Base-by-base conservation (phyloP, 2,113 vertebrate genomes). In the Mesembrinibis cayennensis region DNA sequence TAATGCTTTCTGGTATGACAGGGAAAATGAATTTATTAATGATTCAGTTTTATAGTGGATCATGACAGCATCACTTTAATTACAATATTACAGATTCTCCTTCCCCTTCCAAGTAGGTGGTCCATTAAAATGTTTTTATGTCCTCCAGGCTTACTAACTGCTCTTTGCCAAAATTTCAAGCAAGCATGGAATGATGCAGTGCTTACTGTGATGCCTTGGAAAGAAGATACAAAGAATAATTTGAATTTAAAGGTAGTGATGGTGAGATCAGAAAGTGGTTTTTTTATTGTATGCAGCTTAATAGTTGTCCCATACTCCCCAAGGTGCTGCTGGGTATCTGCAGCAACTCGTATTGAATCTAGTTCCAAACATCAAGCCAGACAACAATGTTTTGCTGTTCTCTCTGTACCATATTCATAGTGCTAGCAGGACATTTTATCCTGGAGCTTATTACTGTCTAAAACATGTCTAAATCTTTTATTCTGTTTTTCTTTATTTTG, bases 131-230 rank as follows among this genome's bases (percentile, higher is more conserved):
- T 38, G 40, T 40, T 70, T 56, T 69, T 67, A 5, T 6, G 26
- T 38, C 62, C n/a, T 62, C 6, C 21, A 97, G 96, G 67, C 36
- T 81, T 63, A 36, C 65, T 78, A 71, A 82, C 11, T 80, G 84
- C 30, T 97, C 95, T 92, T 23, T 93, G 30, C 90, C 98, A 58
- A 58, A 87, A n/a, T 97, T 98, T 96, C 93, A 34, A 67, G 40
- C 45, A 95, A 61, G 63, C 77, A 83, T 89, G 97, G 97, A 82
- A 96, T 98, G 90, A 97, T 25, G 92, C 98, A 63, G 90, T 71
- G 58, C 85, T 58, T 50, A 98, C 98, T 17, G 94, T 98, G 80
- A 98, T 98, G 98, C 97, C 98, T 44, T 99, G 98, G 98, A 99
- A 98, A 96, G 96, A 98, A 92, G 97, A 95, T 82, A 98, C 91